phyloP scores from a whole-genome alignment of 1,140 invertebrate genomes.

The Eueides isabella region DNA sequence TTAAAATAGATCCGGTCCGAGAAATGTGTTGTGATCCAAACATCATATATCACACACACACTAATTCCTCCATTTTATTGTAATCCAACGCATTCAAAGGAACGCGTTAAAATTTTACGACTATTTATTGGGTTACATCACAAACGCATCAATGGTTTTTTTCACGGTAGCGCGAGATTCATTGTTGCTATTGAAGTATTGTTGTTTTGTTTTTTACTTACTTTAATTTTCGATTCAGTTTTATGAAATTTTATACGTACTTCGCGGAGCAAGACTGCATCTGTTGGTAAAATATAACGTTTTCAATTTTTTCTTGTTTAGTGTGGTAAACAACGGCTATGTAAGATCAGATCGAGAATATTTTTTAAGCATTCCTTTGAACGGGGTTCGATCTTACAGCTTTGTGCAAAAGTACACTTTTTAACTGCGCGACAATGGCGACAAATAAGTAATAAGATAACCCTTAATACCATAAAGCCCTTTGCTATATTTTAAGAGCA shows the following conservation, averaged over 20 bases:
- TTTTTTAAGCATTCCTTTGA: not conserved
- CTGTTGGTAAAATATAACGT: not conserved
- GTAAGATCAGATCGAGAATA: no score
- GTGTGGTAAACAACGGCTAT: no score
- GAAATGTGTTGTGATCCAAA: slow-evolving; percentile 19
- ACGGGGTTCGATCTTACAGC: not conserved
- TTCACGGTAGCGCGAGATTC: slow-evolving; percentile 23
- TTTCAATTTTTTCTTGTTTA: not conserved
- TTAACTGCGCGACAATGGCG: not conserved
- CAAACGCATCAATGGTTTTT: slow-evolving; percentile 35
- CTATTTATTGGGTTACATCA: slow-evolving; percentile 44
- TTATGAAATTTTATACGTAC: not conserved
- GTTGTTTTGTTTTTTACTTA: not conserved
- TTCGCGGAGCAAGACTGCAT: not conserved
- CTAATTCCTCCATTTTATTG: slow-evolving; percentile 27
- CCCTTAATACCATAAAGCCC: not conserved
- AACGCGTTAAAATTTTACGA: slow-evolving; percentile 46
- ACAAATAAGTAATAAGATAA: not conserved
- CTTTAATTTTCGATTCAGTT: no score
- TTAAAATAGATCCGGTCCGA: not conserved
- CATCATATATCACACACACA: slow-evolving; percentile 22
- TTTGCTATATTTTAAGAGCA: slow-evolving; percentile 19
- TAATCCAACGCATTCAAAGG: slow-evolving; percentile 23
- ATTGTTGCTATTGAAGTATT: slow-evolving; percentile 14
- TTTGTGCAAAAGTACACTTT: not conserved